phyloP scores from a whole-genome alignment of 2,797 vertebrate species.

The Emys orbicularis region DNA sequence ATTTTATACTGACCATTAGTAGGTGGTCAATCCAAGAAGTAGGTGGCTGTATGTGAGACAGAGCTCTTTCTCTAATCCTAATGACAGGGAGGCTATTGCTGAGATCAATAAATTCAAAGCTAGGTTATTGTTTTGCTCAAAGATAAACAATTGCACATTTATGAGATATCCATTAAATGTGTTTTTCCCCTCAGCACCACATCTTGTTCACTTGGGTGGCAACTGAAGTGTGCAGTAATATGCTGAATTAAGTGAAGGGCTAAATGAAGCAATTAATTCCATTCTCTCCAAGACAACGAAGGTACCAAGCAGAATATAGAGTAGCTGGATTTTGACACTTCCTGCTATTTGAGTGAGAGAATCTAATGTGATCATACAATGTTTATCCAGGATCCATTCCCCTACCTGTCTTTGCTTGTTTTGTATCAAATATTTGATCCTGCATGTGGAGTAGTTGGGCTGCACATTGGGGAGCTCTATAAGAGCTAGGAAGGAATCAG shows the following conservation, averaged over 20 bases:
- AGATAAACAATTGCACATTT: constrained; percentile 18
- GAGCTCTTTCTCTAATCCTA: not conserved
- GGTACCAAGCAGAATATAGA: constrained; percentile 38
- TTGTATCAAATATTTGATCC: not conserved
- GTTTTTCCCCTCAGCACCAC: not conserved
- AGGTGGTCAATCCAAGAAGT: not conserved
- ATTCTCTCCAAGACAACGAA: constrained; percentile 54
- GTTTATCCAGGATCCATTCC: not conserved
- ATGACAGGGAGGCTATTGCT: accelerated
- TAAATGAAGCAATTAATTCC: constrained; percentile 77
- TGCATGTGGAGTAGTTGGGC: not conserved
- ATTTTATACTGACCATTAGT: not conserved
- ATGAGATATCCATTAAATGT: constrained; percentile 55
- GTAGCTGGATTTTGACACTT: constrained; percentile 42
- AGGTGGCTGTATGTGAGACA: not conserved
- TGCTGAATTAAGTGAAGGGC: constrained; percentile 66
- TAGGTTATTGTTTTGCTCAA: not conserved
- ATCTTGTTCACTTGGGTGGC: constrained; percentile 64
- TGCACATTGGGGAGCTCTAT: not conserved
- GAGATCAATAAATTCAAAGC: not conserved
- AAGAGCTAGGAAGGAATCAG: not conserved
- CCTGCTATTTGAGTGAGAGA: not conserved
- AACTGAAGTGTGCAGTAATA: constrained; percentile 66
- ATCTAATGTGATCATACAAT: not conserved
- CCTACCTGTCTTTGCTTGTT: not conserved